phyloP scores from a whole-genome alignment of 2,888 invertebrate species.

The Dyspetes luteomarginatus region DNA sequence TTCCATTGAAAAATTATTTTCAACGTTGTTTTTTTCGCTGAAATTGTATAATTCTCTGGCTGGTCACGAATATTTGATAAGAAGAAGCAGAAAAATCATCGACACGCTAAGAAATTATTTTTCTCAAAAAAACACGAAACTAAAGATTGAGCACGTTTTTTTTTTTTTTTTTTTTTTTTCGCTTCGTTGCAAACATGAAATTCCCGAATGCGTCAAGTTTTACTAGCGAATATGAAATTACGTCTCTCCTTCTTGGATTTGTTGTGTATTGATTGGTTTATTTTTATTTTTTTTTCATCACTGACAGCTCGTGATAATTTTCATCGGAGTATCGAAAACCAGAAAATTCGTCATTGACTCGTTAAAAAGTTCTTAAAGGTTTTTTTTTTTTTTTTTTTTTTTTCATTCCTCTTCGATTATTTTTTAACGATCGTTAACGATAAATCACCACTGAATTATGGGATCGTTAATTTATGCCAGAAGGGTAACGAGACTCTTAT shows the following conservation, averaged over 20 bases:
- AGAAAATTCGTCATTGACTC: neutral
- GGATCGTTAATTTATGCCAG: constrained; percentile 35
- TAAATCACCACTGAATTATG: constrained; percentile 26
- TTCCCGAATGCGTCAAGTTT: constrained; percentile 1
- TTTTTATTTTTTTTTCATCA: neutral
- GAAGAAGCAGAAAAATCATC: neutral
- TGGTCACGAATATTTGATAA: neutral
- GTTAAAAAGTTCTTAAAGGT: no score
- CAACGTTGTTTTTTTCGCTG: no score
- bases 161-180: no score
- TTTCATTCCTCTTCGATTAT: neutral
- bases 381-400: neutral
- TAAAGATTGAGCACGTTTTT: constrained; percentile 8
- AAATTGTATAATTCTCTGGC: neutral
- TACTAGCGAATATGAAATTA: neutral
- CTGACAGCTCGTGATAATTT: neutral
- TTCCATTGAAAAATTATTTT: neutral
- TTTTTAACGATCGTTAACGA: neutral
- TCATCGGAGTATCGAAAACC: neutral
- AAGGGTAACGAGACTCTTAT: neutral
- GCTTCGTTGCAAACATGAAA: neutral
- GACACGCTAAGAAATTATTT: neutral
- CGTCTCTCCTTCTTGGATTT: neutral
- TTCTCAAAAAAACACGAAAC: neutral
- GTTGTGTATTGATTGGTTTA: neutral